Base-by-base conservation (phyloP, 2,113 vertebrate genomes). In the Uria lomvia region DNA sequence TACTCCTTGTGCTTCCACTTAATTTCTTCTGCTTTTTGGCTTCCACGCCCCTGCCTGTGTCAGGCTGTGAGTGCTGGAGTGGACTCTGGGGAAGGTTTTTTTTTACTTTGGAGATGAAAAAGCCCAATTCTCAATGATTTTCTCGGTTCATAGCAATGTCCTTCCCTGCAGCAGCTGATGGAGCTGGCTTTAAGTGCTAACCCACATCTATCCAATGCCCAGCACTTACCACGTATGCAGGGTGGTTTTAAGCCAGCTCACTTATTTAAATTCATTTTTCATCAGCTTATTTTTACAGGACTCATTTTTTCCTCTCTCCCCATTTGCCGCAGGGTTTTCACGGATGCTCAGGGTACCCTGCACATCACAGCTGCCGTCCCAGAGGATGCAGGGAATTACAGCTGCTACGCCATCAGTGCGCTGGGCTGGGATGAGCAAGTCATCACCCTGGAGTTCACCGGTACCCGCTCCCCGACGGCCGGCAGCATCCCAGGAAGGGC, bases 351-450 rank as follows among this genome's bases (percentile, higher is more conserved):
- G 71, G 99, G 99, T 11, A 97, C 98, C 49, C 97, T 99, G 94
- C 97, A 97, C 95, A 99, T 99, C 86, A 97, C 65, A 78, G 98
- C 90, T 9, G 97, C 99, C 8, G 77, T 97, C 86, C 98, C 98
- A n/a, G 98, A 99, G 96, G 99, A 99, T 96, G 98, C 99, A 75
- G 99, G 99, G 95, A 99, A 98, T 95, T 99, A 99, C 96, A 99
- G 98, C 87, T 99, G 99, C 96, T 87, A 94, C 5, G 99, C 99
- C 18, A 67, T 95, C 96, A 99, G 98, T 8, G 79, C 95, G 9
- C 97, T 98, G 56, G 99, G 99, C 42, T 96, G 94, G 92, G 99
- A 98, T 6, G 97, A 98, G 96, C 96, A 87, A 85, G 76, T 42
- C 0, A 10, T 98, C 88, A 93, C 90, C 19, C 88, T 98, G 86